These are phyloP conservation scores for Pegoplata infirma DNA, from an alignment of 2,888 invertebrate genomes.

Conservation along the genomic window DNA sequence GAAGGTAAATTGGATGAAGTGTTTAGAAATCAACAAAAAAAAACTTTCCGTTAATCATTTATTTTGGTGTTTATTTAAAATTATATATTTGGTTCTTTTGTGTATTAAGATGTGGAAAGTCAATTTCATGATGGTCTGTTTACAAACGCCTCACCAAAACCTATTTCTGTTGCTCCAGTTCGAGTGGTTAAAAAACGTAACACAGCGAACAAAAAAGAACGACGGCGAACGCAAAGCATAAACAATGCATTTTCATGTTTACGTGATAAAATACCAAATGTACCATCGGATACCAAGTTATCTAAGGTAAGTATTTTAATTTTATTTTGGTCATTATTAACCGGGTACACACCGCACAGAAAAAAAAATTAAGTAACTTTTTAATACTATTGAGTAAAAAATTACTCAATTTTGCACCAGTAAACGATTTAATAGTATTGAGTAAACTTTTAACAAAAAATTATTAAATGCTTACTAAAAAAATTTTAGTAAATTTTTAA, in stretches of 20 bases:
- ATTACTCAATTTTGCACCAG: too few relatives aligned
- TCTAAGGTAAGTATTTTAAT: constrained; percentile 89
- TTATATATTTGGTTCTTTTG: constrained; percentile 11
- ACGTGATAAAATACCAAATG: constrained; percentile 96
- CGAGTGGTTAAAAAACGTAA: constrained; percentile 85
- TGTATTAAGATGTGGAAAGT: constrained; percentile 68
- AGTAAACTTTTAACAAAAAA: too few relatives aligned
- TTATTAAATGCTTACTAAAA: too few relatives aligned
- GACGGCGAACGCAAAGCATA: constrained; percentile 94
- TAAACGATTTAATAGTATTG: too few relatives aligned
- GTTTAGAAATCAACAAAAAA: background rate
- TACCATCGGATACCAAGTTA: constrained; percentile 96
- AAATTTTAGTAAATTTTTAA: too few relatives aligned
- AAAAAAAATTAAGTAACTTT: too few relatives aligned
- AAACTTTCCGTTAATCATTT: background rate
- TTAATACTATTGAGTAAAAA: too few relatives aligned
- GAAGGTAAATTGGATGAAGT: constrained; percentile 57
- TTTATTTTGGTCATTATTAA: too few relatives aligned
- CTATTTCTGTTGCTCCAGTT: constrained; percentile 75
- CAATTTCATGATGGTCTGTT: constrained; percentile 70
- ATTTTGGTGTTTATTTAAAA: background rate
- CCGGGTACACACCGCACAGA: too few relatives aligned
- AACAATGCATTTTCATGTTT: constrained; percentile 96
- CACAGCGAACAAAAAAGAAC: constrained; percentile 96
- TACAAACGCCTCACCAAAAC: constrained; percentile 68